phyloP scores from a whole-genome alignment of 2,113 vertebrate genomes.

The Orientallactaga bullata region DNA sequence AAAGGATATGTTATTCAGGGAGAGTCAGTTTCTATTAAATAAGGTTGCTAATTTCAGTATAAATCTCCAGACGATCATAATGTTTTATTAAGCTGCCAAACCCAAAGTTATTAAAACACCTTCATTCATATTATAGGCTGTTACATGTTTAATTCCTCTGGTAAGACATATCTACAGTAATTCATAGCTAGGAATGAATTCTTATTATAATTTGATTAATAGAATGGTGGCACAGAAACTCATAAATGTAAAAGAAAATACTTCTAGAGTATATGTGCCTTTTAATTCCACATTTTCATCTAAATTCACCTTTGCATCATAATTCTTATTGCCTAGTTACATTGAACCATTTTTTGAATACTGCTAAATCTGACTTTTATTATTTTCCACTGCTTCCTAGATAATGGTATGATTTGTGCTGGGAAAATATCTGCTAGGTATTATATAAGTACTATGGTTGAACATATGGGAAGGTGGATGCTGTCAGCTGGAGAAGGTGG shows the following conservation, averaged over 20 bases:
- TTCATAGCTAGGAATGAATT: background rate
- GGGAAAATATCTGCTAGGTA: conserved; percentile 37
- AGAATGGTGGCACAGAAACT: conserved; percentile 11
- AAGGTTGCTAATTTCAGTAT: background rate
- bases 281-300: conserved; percentile 14
- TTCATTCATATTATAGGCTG: conserved; percentile 47
- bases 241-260: conserved; percentile 42
- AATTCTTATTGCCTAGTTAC: conserved; percentile 8
- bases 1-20: background rate
- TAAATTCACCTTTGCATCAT: conserved; percentile 44
- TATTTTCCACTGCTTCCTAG: background rate
- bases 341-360: conserved; percentile 9
- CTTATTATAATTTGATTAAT: conserved; percentile 52
- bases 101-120: conserved; percentile 58
- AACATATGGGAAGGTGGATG: background rate
- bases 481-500: background rate
- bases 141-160: conserved; percentile 62
- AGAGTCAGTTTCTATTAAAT: background rate
- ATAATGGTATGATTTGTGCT: background rate
- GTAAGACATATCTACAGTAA: conserved; percentile 39
- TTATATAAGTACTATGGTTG: background rate
- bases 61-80: conserved; percentile 44
- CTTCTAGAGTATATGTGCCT: background rate
- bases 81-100: conserved; percentile 56
- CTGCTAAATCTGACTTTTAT: conserved; percentile 23